Percentiles rank a stretch among this genome's conserved stretches.
These are phyloP conservation scores for Endotricha flammealis DNA, from an alignment of 2,888 invertebrate genomes.

Conservation along the genomic window DNA sequence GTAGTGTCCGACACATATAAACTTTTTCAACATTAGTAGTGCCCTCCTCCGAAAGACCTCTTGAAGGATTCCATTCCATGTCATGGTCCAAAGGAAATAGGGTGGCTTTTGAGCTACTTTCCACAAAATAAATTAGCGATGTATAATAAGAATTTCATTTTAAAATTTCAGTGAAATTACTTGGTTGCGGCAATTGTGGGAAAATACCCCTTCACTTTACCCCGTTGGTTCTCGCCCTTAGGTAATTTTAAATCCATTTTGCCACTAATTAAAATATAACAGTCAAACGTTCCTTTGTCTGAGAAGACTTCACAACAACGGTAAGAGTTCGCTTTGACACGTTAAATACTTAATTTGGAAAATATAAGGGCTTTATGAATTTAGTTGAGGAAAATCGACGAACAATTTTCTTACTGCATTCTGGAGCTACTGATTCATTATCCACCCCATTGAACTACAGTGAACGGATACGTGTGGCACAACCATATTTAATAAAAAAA, in stretches of 20 bases:
- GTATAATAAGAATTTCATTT: conserved; percentile 22
- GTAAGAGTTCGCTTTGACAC: conserved; percentile 13
- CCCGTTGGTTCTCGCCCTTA: conserved; percentile 13
- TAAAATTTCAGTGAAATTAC: conserved; percentile 15
- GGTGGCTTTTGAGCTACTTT: too few species aligned
- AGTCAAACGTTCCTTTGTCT: conserved; percentile 37
- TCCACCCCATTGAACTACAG: too few species aligned
- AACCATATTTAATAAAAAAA: too few species aligned
- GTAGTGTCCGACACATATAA: too few species aligned
- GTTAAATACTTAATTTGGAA: conserved; percentile 11
- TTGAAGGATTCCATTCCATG: too few species aligned
- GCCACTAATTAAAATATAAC: conserved; percentile 50
- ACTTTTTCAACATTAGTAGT: too few species aligned
- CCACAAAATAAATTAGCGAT: conserved; percentile 20
- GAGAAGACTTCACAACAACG: conserved; percentile 14
- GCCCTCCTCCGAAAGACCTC: too few species aligned
- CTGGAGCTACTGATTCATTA: too few species aligned
- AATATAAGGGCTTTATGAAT: neutral
- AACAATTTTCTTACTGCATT: too few species aligned
- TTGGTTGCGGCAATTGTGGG: conserved; percentile 11
- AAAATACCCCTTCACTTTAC: conserved; percentile 2
- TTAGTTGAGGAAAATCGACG: neutral
- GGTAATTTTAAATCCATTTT: conserved; percentile 42
- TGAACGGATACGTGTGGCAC: too few species aligned
- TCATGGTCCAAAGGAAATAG: too few species aligned